Evolutionary conservation across 2,888 invertebrate genomes (phyloP), one percentile per base, ranked within the genome.

Genomic region (Cosmia trapezina): DNA sequence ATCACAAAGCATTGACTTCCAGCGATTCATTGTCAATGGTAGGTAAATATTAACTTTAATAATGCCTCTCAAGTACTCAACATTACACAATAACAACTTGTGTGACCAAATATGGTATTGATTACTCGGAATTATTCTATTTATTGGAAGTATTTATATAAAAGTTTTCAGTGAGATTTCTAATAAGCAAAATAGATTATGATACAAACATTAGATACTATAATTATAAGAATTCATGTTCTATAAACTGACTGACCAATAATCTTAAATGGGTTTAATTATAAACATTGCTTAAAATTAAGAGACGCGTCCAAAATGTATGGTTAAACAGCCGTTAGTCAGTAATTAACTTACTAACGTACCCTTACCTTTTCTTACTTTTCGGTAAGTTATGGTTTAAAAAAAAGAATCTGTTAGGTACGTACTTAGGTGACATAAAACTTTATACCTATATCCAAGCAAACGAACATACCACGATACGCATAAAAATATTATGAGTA

Each of bases 1-100:
- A 65, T 89, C 89, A 89, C 64, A 63, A 78, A 75, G 68, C 37
- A 63, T 51, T 60, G 57, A 28, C 49, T 33, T 49, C 54, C 54
- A 56, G 59, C 70, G 33, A 81, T 71, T 59, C 61, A 81, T 73
- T 70, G 81, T 62, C 61, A 68, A 51, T 60, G 49, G 45, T 81
- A 51, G 66, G 60, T 54, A 51, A 22, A 51, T 66, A 49, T 51
- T 28, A 14, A 43, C 12, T 54, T 63, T 54, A 14, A 47, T 51
- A 28, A 62, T 74, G 28, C 43, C 47, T 60, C 17, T 7, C 4
- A 41, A 41, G 41, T 41, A 37, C 37, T 6, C 8, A 37, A 12
- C 14, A 59, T 43, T 59, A 62, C 8, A 47, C 37, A 63, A 63
- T 63, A 53, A 76, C 43, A 51, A n/a, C 14, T 61, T 54, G 6